Evolutionary conservation across 1,140 invertebrate genomes (phyloP).

Genomic region (Acromyrmex heyeri): DNA sequence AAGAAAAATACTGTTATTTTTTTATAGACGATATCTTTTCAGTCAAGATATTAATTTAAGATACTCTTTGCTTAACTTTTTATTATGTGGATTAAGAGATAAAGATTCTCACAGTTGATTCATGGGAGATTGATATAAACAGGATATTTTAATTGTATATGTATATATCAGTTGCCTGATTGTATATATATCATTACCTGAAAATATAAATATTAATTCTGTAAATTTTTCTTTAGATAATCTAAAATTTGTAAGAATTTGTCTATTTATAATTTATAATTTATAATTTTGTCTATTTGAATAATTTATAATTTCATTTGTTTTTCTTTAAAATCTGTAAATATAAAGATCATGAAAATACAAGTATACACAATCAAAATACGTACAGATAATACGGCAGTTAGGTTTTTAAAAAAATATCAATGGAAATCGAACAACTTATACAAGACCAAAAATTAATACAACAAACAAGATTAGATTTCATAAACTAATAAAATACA

Average conservation of each 20-base stretch:
- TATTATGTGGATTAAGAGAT: neutral
- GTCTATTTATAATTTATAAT: neutral
- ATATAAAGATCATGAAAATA: neutral
- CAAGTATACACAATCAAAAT: neutral
- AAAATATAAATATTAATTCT: neutral
- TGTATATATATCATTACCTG: slow-evolving; percentile 9
- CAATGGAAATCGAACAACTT: too few relatives aligned
- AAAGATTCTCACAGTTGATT: slow-evolving; percentile 20
- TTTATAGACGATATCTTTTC: neutral
- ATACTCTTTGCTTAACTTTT: neutral
- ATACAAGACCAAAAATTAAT: too few relatives aligned
- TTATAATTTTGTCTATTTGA: too few relatives aligned
- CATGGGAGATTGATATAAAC: neutral
- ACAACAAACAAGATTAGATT: too few relatives aligned
- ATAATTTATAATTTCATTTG: neutral
- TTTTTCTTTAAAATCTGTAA: neutral
- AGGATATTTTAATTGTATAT: neutral
- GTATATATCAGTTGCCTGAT: neutral
- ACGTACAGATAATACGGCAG: neutral
- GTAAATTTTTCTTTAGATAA: neutral
- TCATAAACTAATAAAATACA: too few relatives aligned
- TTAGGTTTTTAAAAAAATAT: too few relatives aligned
- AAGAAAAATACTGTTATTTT: neutral
- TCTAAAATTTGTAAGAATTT: neutral
- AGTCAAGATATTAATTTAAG: slow-evolving; percentile 15